Percentiles rank a stretch among this genome's conserved stretches.
phyloP scores from a whole-genome alignment of 2,888 invertebrate species.

The Linyphia triangularis region DNA sequence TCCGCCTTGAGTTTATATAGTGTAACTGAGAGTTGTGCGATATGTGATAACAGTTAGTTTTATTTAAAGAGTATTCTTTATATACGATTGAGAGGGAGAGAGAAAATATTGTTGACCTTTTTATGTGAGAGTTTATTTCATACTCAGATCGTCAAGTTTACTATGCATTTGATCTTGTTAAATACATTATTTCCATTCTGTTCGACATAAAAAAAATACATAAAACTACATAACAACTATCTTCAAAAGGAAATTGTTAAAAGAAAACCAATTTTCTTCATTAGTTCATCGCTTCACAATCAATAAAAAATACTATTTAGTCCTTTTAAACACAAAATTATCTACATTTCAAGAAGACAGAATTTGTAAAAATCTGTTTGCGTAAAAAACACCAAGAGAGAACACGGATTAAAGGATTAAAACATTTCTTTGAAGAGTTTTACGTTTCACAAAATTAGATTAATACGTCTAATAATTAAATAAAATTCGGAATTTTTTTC shows the following conservation, averaged over 20 bases:
- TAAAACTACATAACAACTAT: conserved; percentile 31
- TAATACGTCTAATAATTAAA: conserved; percentile 71
- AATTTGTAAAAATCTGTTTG: conserved; percentile 36
- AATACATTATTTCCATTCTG: conserved; percentile 7
- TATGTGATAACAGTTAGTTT: no score
- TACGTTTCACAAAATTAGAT: conserved; percentile 60
- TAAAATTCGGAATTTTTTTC: conserved; percentile 48
- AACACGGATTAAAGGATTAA: conserved; percentile 69
- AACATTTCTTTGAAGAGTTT: conserved; percentile 62
- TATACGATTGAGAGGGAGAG: no score
- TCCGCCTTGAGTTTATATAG: no score
- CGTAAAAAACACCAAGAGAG: conserved; percentile 34
- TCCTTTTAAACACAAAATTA: conserved; percentile 40
- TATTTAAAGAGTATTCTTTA: no score
- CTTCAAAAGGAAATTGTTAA: conserved; percentile 55
- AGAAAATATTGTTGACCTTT: not conserved
- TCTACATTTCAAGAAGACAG: conserved; percentile 55
- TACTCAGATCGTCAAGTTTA: conserved; percentile 38
- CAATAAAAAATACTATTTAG: conserved; percentile 31
- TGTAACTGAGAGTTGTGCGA: no score
- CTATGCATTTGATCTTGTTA: conserved; percentile 27
- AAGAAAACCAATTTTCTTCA: conserved; percentile 59
- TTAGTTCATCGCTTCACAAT: conserved; percentile 32
- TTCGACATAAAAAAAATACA: conserved; percentile 29
- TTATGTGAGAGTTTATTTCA: not conserved